Evolutionary conservation across 1,140 invertebrate genomes (phyloP).

Genomic region (Phymorhynchus buccinoides): DNA sequence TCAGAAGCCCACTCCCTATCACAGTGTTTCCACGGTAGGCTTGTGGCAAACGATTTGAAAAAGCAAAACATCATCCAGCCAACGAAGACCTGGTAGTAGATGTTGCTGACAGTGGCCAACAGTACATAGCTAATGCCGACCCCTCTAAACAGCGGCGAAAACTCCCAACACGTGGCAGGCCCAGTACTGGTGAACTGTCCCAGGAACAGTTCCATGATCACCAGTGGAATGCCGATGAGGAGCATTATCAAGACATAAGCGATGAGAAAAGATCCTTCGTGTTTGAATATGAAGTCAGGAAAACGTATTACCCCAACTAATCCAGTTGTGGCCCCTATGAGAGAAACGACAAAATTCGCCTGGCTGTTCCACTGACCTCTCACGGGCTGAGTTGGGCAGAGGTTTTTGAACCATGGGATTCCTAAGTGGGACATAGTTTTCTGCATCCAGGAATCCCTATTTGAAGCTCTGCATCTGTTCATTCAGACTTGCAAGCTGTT

Average conservation of each 20-base stretch:
- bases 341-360: no score
- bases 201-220: background rate
- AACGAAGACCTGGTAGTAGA: constrained; percentile 81
- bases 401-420: no score
- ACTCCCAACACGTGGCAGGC: background rate
- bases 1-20: background rate
- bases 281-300: background rate
- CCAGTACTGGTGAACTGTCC: constrained; percentile 5
- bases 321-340: no score
- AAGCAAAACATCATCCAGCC: constrained; percentile 96
- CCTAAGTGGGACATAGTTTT: no score
- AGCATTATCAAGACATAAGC: background rate
- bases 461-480: no score
- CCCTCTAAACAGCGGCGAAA: background rate
- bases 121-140: constrained; percentile 74
- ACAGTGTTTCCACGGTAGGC: constrained; percentile 88
- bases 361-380: no score
- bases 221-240: background rate
- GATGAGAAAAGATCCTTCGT: background rate
- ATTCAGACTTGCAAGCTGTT: no score
- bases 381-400: no score
- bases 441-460: no score
- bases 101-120: constrained; percentile 97
- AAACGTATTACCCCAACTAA: no score
- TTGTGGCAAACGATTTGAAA: constrained; percentile 73